Evolutionary conservation across 1,140 invertebrate genomes (phyloP).

Genomic region (Apis mellifera): Amel_HAv3.1 CM009932.2:155001-155500

Average conservation of each 20-base stretch:
- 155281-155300: conserved; percentile 56
- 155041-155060: background rate
- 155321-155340: background rate
- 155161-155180: background rate
- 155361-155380: conserved; percentile 45
- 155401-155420: conserved; percentile 77
- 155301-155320: conserved; percentile 64
- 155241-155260: conserved; percentile 17
- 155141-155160: background rate
- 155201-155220: background rate
- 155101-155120: background rate
- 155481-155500: background rate
- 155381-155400: conserved; percentile 73
- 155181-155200: background rate
- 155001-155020: too few species aligned
- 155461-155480: background rate
- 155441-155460: background rate
- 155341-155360: conserved; percentile 37
- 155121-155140: background rate
- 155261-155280: conserved; percentile 6
- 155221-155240: background rate
- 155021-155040: background rate
- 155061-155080: background rate
- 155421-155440: conserved; percentile 78
- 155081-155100: background rate